A percentile compares a stretch with the other conserved stretches of the same genome.
Evolutionary conservation across 2,888 invertebrate species (phyloP).

Genomic region (Seira sanloemensis): DNA sequence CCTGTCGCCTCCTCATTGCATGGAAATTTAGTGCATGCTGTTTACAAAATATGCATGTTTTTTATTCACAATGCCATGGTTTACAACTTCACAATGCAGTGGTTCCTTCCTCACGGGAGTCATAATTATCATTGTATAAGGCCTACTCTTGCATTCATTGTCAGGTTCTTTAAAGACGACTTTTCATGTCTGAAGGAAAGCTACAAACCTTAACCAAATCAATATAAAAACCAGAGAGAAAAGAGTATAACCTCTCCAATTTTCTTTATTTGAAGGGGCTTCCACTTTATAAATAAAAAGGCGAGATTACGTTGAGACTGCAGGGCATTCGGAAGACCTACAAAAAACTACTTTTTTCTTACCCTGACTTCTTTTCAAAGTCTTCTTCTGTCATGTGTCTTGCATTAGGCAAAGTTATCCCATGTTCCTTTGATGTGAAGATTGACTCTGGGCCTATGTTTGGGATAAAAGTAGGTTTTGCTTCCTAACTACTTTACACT

Average conservation of each 20-base stretch:
- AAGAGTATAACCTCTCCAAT: neutral
- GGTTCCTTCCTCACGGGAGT: conserved; percentile 5
- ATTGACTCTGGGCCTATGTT: no score
- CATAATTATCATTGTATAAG: conserved; percentile 8
- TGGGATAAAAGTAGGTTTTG: conserved; percentile 6
- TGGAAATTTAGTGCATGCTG: conserved; percentile 44
- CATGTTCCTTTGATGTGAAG: neutral
- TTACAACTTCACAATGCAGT: neutral
- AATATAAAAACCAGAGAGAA: no score
- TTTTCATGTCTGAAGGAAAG: neutral
- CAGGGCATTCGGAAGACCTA: conserved; percentile 36
- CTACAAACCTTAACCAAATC: neutral
- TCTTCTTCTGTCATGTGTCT: conserved; percentile 1
- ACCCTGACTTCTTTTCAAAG: conserved; percentile 1
- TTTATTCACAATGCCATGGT: neutral
- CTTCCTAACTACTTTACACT: neutral
- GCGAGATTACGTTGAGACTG: conserved; percentile 40
- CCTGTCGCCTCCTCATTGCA: conserved; percentile 54
- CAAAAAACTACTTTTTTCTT: conserved; percentile 16
- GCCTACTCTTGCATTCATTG: no score
- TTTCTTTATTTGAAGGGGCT: conserved; percentile 38
- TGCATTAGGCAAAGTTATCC: neutral
- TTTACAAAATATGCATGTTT: conserved; percentile 1
- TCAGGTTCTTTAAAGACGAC: neutral
- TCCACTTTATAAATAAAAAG: conserved; percentile 17